These are phyloP conservation scores for Papilio protenor DNA, from an alignment of 2,888 invertebrate genomes.

Conservation along the genomic window DNA sequence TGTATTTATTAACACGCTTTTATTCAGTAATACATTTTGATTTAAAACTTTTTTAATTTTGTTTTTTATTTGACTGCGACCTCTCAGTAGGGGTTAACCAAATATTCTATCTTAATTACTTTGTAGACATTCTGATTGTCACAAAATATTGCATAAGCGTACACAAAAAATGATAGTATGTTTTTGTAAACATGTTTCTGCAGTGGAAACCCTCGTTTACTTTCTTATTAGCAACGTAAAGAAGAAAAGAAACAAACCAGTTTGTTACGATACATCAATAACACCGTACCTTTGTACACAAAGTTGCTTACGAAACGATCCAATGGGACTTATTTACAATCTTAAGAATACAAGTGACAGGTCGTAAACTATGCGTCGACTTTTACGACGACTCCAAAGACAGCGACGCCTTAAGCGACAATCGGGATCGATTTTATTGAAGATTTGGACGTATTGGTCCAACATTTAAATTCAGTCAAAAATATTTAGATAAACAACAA, in stretches of 20 bases:
- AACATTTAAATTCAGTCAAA: not conserved
- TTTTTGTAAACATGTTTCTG: too few species aligned
- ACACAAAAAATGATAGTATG: too few species aligned
- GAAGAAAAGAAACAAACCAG: not conserved
- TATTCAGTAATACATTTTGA: too few species aligned
- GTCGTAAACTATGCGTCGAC: not conserved
- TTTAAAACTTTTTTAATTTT: too few species aligned
- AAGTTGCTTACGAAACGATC: not conserved
- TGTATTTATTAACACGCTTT: too few species aligned
- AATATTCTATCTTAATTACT: too few species aligned
- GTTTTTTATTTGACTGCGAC: too few species aligned
- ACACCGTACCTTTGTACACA: not conserved
- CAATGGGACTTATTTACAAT: not conserved
- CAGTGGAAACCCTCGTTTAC: too few species aligned
- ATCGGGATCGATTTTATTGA: conserved; percentile 3
- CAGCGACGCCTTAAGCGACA: not conserved
- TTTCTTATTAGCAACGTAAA: too few species aligned
- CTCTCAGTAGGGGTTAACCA: too few species aligned
- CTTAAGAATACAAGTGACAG: conserved; percentile 9
- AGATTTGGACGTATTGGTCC: not conserved
- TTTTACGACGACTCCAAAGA: not conserved
- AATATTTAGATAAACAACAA: not conserved
- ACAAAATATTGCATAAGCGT: too few species aligned
- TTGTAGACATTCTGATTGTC: too few species aligned
- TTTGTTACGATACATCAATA: not conserved